Percentiles rank a stretch among this genome's conserved stretches.
Conservation (phyloP, 2,797 vertebrate species). For the Calcarius lapponicus region DNA sequence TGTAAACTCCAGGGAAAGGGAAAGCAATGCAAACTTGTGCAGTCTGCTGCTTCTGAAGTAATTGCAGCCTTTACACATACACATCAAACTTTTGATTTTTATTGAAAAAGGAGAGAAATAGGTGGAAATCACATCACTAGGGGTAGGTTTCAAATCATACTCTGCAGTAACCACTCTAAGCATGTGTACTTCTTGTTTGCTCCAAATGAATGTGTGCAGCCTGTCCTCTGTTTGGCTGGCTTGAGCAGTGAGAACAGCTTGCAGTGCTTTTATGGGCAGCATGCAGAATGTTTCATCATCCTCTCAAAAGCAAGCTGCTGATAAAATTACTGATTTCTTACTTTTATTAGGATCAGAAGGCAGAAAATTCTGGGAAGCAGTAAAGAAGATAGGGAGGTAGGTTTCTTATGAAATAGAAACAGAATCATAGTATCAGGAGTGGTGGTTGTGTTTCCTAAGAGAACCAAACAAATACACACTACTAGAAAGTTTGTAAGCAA, state of each 20-base stretch:
- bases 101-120: neutral
- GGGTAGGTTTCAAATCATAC: neutral
- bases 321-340: neutral
- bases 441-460: neutral
- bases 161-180: neutral
- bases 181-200: neutral
- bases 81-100: neutral
- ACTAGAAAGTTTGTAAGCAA: neutral
- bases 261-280: neutral
- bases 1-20: neutral
- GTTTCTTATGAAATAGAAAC: neutral
- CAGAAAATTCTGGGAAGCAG: neutral
- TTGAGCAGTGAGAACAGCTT: neutral
- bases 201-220: neutral
- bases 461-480: neutral
- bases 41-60: neutral
- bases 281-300: neutral
- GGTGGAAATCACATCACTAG: neutral
- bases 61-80: rapidly evolving
- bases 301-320: neutral
- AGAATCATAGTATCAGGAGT: neutral
- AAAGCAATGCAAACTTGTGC: neutral
- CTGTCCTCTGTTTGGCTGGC: neutral
- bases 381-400: neutral
- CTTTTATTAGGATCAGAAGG: neutral